Evolutionary conservation across 2,113 vertebrate species (phyloP).

Genomic region (Entosphenus tridentatus): DNA sequence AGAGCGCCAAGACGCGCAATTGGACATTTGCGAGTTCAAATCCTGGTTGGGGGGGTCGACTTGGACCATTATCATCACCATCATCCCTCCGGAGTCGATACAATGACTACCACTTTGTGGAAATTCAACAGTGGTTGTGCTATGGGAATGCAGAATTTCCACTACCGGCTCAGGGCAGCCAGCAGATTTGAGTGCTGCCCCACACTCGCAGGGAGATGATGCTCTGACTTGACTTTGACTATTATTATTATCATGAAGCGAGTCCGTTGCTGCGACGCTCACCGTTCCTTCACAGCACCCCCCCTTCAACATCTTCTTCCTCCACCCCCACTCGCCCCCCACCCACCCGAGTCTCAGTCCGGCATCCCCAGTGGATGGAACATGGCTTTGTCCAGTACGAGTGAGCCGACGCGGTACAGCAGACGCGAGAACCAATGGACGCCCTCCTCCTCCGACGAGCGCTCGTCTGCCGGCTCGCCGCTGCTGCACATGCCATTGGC

Average conservation of each 20-base stretch:
- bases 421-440: constrained; percentile 74
- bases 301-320: constrained; percentile 13
- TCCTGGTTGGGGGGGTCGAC: too few species aligned
- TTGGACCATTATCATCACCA: too few species aligned
- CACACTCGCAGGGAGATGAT: too few species aligned
- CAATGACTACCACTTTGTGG: too few species aligned
- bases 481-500: constrained; percentile 12
- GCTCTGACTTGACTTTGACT: too few species aligned
- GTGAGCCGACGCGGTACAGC: constrained; percentile 45
- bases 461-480: constrained; percentile 15
- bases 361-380: constrained; percentile 54
- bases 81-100: too few species aligned
- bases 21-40: too few species aligned
- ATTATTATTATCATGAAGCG: not conserved
- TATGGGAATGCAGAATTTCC: too few species aligned
- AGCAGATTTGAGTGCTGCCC: too few species aligned
- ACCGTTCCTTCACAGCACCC: not conserved
- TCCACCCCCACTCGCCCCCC: constrained; percentile 19
- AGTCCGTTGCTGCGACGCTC: not conserved
- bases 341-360: constrained; percentile 14
- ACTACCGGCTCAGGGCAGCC: too few species aligned
- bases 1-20: too few species aligned
- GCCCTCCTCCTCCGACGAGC: constrained; percentile 26
- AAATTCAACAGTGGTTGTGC: too few species aligned
- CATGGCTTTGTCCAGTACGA: constrained; percentile 39